These are phyloP conservation scores for Lepidocolaptes lacrymiger DNA, from an alignment of 2,797 vertebrate genomes.

Conservation along the genomic window DNA sequence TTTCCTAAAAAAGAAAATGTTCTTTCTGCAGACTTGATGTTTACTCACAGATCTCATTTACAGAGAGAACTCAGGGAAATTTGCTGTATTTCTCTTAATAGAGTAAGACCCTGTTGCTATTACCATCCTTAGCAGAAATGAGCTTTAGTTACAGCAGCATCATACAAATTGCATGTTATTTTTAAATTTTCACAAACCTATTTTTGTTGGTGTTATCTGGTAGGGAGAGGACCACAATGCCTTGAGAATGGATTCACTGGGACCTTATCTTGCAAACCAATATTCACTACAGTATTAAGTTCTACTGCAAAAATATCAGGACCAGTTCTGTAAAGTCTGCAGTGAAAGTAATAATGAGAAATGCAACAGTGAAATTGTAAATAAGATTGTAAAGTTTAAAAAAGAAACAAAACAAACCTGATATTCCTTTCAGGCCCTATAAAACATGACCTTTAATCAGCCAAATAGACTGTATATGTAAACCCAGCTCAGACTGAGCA, in stretches of 20 bases:
- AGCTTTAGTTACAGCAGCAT: background rate
- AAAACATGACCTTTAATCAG: background rate
- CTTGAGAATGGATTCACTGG: background rate
- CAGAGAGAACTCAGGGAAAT: background rate
- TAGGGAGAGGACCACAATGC: background rate
- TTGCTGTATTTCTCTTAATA: background rate
- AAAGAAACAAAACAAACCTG: background rate
- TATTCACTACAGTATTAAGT: background rate
- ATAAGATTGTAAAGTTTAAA: background rate
- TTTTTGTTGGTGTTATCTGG: background rate
- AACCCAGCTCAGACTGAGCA: background rate
- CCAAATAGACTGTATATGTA: background rate
- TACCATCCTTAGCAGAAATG: background rate
- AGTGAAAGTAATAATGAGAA: background rate
- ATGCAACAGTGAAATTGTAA: background rate
- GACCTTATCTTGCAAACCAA: background rate
- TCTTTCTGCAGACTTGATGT: background rate
- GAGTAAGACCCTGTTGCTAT: background rate
- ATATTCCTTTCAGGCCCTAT: background rate
- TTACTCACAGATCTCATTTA: background rate
- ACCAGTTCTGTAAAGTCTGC: background rate
- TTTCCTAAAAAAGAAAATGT: background rate
- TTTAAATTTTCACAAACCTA: background rate
- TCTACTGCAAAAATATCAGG: background rate
- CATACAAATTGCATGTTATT: background rate